These are phyloP conservation scores for Sebastes schlegelii DNA, from an alignment of 2,113 vertebrate genomes.

Conservation along the genomic window DNA sequence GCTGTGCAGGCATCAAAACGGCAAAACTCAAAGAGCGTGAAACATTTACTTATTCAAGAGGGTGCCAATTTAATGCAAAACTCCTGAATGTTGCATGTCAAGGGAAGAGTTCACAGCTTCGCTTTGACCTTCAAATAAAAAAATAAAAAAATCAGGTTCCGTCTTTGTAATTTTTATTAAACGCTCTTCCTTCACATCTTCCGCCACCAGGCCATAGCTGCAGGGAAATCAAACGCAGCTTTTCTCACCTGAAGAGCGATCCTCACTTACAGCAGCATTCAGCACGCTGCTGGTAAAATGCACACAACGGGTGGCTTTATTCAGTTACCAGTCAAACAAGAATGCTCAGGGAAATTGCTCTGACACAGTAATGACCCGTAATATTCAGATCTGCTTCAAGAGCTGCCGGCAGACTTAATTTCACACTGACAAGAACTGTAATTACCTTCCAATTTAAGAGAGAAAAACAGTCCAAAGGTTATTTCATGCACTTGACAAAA, in stretches of 20 bases:
- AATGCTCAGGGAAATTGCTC: slow-evolving; percentile 55
- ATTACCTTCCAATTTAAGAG: slow-evolving; percentile 65
- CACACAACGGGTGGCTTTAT: slow-evolving; percentile 59
- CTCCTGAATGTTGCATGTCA: slow-evolving; percentile 38
- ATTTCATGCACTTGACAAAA: slow-evolving; percentile 65
- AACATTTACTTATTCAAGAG: slow-evolving; percentile 62
- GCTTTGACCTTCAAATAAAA: slow-evolving; percentile 31
- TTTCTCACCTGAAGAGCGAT: slow-evolving; percentile 45
- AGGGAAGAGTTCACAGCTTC: slow-evolving; percentile 52
- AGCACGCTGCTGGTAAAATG: slow-evolving; percentile 54
- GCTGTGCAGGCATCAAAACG: slow-evolving; percentile 17
- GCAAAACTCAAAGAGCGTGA: slow-evolving; percentile 50
- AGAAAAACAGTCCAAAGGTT: slow-evolving; percentile 60
- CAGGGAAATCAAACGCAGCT: slow-evolving; percentile 56
- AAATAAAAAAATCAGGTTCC: slow-evolving; percentile 13
- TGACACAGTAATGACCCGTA: slow-evolving; percentile 69
- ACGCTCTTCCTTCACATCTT: slow-evolving; percentile 50
- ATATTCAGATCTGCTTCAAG: slow-evolving; percentile 60
- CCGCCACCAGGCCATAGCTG: slow-evolving; percentile 28
- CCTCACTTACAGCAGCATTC: slow-evolving; percentile 37
- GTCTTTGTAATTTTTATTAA: slow-evolving; percentile 58
- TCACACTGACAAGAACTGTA: slow-evolving; percentile 49
- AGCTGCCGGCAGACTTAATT: slow-evolving; percentile 56
- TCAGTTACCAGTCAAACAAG: slow-evolving; percentile 51
- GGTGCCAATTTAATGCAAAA: slow-evolving; percentile 42